Conservation (phyloP, 2,113 vertebrate genomes). For the Gobiocypris rarus region DNA sequence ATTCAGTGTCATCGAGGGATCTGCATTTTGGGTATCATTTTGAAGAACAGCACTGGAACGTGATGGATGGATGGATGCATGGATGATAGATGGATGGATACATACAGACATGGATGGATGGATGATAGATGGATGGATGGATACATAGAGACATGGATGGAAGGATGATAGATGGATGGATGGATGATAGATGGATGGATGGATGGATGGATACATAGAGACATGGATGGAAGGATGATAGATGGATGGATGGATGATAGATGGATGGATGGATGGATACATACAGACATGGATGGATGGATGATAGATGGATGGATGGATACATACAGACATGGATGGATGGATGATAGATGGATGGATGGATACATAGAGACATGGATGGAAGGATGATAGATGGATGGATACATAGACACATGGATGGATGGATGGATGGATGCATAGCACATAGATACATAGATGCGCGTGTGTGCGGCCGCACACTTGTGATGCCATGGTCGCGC, state of each 20-base stretch:
- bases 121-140: background rate
- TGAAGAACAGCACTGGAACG: background rate
- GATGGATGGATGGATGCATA: background rate
- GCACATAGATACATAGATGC: too few species aligned
- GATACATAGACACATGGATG: background rate
- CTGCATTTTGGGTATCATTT: background rate
- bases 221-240: too few species aligned
- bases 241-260: too few species aligned
- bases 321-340: background rate
- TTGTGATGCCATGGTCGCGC: too few species aligned
- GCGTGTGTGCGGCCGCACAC: too few species aligned
- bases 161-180: background rate
- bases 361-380: background rate
- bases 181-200: background rate
- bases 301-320: too few species aligned
- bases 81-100: background rate
- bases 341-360: background rate
- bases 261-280: too few species aligned
- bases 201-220: too few species aligned
- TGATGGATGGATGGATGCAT: background rate
- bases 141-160: background rate
- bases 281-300: too few species aligned
- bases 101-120: background rate
- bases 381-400: background rate
- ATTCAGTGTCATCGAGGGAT: background rate